Evolutionary conservation across 2,888 invertebrate genomes (phyloP).

Genomic region (Palloptera scutellata): DNA sequence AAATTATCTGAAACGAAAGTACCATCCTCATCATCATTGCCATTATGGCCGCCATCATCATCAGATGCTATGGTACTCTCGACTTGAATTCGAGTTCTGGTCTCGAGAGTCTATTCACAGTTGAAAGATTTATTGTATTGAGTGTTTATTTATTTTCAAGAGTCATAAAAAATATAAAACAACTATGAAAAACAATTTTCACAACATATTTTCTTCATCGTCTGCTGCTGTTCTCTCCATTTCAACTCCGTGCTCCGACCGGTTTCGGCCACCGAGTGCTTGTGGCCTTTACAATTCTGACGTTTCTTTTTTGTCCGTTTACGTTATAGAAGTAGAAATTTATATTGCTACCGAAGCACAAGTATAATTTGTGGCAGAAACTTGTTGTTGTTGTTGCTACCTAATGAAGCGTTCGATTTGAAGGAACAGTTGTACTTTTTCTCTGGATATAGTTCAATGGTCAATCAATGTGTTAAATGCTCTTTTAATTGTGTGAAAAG

Average conservation of each 20-base stretch:
- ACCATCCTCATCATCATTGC: constrained; percentile 17
- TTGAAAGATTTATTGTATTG: constrained; percentile 57
- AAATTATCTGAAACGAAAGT: not conserved
- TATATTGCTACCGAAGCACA: constrained; percentile 26
- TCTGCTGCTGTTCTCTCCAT: not conserved
- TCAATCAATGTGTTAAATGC: constrained; percentile 55
- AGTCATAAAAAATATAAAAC: constrained; percentile 53
- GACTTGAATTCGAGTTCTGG: constrained; percentile 25
- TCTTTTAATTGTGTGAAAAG: constrained; percentile 50
- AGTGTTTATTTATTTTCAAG: constrained; percentile 59
- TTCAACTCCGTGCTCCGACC: too few species aligned
- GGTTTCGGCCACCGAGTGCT: too few species aligned
- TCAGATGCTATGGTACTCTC: constrained; percentile 26
- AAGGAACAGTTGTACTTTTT: constrained; percentile 46
- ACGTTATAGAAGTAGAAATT: constrained; percentile 36
- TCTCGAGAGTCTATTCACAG: constrained; percentile 57
- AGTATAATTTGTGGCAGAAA: constrained; percentile 51
- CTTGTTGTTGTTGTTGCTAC: constrained; percentile 35
- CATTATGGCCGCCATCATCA: constrained; percentile 30
- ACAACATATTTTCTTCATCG: constrained; percentile 41
- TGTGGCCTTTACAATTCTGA: too few species aligned
- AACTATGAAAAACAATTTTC: constrained; percentile 34
- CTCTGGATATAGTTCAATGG: constrained; percentile 44
- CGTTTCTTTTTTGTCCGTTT: constrained; percentile 20
- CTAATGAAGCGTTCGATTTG: constrained; percentile 54